Conservation (phyloP, 2,888 invertebrate genomes). For the Acanthosepion esculentum region DNA sequence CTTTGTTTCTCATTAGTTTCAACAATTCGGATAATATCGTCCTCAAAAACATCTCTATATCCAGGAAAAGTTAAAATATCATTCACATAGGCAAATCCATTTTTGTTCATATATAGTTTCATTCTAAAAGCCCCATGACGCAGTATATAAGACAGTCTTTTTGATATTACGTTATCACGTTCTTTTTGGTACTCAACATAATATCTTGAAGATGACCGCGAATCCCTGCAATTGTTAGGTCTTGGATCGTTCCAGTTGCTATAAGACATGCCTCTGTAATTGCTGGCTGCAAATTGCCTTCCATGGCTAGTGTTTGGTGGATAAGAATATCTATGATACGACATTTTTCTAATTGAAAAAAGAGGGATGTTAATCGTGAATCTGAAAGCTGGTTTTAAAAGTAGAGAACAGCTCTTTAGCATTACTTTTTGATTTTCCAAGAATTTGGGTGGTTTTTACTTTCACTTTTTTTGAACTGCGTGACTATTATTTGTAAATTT, state of each 20-base stretch:
- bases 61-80: background rate
- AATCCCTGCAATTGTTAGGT: too few species aligned
- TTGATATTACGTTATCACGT: background rate
- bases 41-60: background rate
- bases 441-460: background rate
- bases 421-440: background rate
- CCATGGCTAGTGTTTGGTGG: background rate
- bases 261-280: too few species aligned
- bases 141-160: background rate
- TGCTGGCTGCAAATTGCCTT: too few species aligned
- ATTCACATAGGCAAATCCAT: background rate
- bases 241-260: too few species aligned
- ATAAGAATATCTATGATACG: background rate
- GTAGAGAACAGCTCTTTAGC: background rate
- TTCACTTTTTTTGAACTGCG: background rate
- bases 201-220: too few species aligned
- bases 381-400: background rate
- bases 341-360: background rate
- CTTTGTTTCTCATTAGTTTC: background rate
- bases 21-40: background rate
- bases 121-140: background rate
- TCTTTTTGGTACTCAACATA: background rate
- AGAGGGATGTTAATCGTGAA: background rate
- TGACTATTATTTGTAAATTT: background rate
- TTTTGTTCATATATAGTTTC: background rate